These are phyloP conservation scores for Heliothis subflexa DNA, from an alignment of 1,140 invertebrate genomes.

Conservation along the genomic window DNA sequence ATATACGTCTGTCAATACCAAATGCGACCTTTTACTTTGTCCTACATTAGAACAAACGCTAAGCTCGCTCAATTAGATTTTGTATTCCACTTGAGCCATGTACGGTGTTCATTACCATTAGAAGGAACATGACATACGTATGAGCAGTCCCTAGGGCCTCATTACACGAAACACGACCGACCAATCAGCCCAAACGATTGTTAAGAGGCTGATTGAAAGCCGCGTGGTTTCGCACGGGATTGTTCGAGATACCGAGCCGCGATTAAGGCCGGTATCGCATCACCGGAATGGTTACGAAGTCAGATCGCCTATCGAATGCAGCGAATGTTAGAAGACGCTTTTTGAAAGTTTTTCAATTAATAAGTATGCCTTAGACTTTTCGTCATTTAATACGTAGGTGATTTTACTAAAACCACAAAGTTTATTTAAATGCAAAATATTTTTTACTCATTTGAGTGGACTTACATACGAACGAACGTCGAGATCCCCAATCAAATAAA, in stretches of 20 bases:
- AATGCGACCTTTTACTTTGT: slow-evolving; percentile 46
- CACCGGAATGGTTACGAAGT: slow-evolving; percentile 50
- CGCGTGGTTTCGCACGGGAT: slow-evolving; percentile 73
- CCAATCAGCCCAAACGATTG: slow-evolving; percentile 59
- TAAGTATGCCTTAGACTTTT: too few species aligned
- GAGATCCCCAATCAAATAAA: background rate
- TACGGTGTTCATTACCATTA: slow-evolving; percentile 66
- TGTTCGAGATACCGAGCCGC: slow-evolving; percentile 70
- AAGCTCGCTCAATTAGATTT: slow-evolving; percentile 44
- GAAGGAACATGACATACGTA: slow-evolving; percentile 66
- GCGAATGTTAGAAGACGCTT: slow-evolving; percentile 3
- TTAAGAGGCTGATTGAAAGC: slow-evolving; percentile 73
- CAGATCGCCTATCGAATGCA: slow-evolving; percentile 36
- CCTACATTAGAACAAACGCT: slow-evolving; percentile 44
- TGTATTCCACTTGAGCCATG: slow-evolving; percentile 62
- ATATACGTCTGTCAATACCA: slow-evolving; percentile 40
- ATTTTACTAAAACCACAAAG: too few species aligned
- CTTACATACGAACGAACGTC: too few species aligned
- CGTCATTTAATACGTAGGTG: too few species aligned
- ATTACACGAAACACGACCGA: slow-evolving; percentile 68
- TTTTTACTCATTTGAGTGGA: too few species aligned
- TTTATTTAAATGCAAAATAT: too few species aligned
- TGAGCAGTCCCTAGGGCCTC: slow-evolving; percentile 65
- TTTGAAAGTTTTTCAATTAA: background rate
- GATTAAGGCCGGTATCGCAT: slow-evolving; percentile 62